A percentile compares a stretch with the other conserved stretches of the same genome.
Conservation (phyloP, 2,888 invertebrate species). For the Branchipolynoe longqiensis region DNA sequence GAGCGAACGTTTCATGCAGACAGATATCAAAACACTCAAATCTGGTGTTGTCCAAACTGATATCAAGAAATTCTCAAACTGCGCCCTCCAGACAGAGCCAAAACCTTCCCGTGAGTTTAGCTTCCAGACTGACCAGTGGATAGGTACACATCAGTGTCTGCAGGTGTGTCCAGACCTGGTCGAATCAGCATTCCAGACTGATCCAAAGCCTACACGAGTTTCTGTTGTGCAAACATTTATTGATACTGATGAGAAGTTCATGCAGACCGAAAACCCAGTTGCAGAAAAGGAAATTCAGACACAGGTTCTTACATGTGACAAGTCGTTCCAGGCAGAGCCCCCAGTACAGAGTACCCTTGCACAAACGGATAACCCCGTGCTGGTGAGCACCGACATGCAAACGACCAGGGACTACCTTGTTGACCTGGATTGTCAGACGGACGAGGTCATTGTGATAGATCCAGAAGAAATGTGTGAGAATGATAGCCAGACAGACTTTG, state of each 20-base stretch:
- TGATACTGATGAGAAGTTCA: conserved; percentile 40
- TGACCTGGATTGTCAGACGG: conserved; percentile 31
- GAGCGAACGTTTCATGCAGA: conserved; percentile 24
- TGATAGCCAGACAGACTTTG: conserved; percentile 50
- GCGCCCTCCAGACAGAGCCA: conserved; percentile 45
- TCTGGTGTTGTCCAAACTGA: conserved; percentile 34
- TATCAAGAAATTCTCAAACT: conserved; percentile 15
- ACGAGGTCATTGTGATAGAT: conserved; percentile 54
- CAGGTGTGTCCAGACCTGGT: conserved; percentile 48
- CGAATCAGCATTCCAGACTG: conserved; percentile 59
- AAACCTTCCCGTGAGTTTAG: conserved; percentile 14
- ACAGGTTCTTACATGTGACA: background rate
- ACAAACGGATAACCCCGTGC: conserved; percentile 29
- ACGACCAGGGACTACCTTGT: conserved; percentile 52
- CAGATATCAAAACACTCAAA: conserved; percentile 24
- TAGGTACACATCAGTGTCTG: conserved; percentile 46
- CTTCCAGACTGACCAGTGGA: conserved; percentile 56
- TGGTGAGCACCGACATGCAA: conserved; percentile 32
- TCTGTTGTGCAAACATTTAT: conserved; percentile 10
- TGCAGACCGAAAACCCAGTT: conserved; percentile 52
- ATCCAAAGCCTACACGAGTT: conserved; percentile 20
- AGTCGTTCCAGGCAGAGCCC: conserved; percentile 21
- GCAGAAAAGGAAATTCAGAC: conserved; percentile 44
- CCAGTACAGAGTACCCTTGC: background rate
- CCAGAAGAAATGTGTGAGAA: conserved; percentile 56